phyloP scores from a whole-genome alignment of 2,113 vertebrate genomes.

The Macrotus californicus region DNA sequence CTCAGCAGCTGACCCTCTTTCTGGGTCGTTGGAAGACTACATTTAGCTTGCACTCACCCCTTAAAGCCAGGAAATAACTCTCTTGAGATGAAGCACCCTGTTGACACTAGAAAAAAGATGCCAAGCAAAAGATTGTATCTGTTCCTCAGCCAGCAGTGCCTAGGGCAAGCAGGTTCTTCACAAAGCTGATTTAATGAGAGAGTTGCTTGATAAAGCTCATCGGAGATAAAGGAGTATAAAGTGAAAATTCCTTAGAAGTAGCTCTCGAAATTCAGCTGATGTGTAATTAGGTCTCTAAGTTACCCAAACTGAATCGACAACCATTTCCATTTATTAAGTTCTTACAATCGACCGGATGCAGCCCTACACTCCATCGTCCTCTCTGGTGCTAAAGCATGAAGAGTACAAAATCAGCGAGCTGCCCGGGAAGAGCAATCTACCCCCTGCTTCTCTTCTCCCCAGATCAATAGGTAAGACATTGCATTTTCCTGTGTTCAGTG shows the following conservation, averaged over 20 bases:
- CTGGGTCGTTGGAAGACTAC: neutral
- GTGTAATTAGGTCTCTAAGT: constrained; percentile 14
- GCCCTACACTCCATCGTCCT: neutral
- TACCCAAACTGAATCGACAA: neutral
- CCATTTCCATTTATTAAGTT: neutral
- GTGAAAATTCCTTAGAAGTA: neutral
- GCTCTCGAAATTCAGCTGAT: neutral
- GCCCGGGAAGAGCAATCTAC: neutral
- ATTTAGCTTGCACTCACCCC: neutral
- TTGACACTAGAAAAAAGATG: constrained; percentile 18
- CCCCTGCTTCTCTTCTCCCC: neutral
- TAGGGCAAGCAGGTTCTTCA: neutral
- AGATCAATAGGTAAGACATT: neutral
- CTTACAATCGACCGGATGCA: neutral
- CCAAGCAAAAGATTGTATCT: neutral
- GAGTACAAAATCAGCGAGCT: neutral
- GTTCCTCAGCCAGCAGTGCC: neutral
- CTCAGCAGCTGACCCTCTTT: neutral
- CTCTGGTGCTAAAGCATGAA: neutral
- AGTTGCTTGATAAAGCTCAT: neutral
- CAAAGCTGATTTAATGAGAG: neutral
- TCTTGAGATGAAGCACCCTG: neutral
- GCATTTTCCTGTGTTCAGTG: neutral
- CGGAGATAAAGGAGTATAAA: neutral
- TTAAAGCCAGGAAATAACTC: neutral